Conservation (phyloP, 2,797 vertebrate species). For the Emys orbicularis region DNA sequence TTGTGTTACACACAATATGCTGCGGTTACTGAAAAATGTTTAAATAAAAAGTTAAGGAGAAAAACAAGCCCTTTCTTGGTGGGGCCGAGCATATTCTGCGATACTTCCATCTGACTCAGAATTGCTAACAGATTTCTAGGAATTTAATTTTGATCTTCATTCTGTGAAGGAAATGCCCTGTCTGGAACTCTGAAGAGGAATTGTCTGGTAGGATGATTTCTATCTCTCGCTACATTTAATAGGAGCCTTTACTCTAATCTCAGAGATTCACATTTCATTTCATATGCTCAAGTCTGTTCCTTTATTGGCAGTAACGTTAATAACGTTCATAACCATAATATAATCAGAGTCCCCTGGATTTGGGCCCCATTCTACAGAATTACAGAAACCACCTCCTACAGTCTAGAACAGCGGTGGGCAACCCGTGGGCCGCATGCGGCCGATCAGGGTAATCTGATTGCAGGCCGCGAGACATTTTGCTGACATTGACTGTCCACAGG, state of each 20-base stretch:
- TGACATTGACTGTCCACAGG: no score
- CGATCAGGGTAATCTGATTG: no score
- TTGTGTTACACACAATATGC: not conserved
- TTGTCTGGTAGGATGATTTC: not conserved
- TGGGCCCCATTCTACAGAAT: not conserved
- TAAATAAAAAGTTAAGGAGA: slow-evolving; percentile 14
- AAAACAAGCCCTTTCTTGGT: not conserved
- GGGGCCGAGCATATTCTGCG: not conserved
- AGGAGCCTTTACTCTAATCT: not conserved
- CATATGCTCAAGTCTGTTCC: rapidly evolving
- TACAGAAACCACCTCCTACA: not conserved
- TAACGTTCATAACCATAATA: not conserved
- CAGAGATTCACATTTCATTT: not conserved
- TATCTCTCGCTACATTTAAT: not conserved
- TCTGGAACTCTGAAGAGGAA: not conserved
- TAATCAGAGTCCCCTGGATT: not conserved
- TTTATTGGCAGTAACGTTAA: rapidly evolving
- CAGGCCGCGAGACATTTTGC: no score
- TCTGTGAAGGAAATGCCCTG: slow-evolving; percentile 9
- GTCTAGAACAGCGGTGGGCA: no score
- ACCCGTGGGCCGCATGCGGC: no score
- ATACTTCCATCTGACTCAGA: not conserved
- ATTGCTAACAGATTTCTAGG: not conserved
- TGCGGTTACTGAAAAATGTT: not conserved
- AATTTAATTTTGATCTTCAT: slow-evolving; percentile 1